Evolutionary conservation across 2,888 invertebrate genomes (phyloP), one percentile per base, ranked within the genome.

Genomic region (Hydraecia micacea): DNA sequence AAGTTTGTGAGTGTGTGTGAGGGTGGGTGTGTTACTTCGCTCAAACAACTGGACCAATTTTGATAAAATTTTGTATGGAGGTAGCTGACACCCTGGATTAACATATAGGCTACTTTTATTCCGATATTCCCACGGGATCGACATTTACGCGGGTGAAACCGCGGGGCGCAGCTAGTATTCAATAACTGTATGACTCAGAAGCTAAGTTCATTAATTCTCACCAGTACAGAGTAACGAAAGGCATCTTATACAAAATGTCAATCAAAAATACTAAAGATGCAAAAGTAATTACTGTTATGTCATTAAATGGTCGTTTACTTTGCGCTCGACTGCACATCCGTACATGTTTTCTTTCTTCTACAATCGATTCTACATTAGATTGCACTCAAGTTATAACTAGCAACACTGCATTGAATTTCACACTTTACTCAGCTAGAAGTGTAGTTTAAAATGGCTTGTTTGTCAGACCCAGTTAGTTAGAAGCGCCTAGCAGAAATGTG

Each of bases 311-410:
- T 8, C 2, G 42, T 46, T 67, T 46, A 58, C 39, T 79, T 49
- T 60, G 36, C 5, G 39, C n/a, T 18, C 65, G 28, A 77, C 71
- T 69, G 72, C 72, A 71, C 77, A 55, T 42, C 65, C 55, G 32
- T 68, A 36, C n/a, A 36, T 42, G 67, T 66, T 69, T 32, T 63
- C 36, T 46, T 65, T 68, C 28, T 46, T 52, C 42, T 67, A 28
- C 18, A 28, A 58, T 55, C 52, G 36, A 77, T 66, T 42, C 18
- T 65, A 52, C 63, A 74, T 65, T 55, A 70, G 18, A 70, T 60
- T 79, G 73, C 70, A 82, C 70, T 78, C 36, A 75, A 28, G 15
- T 67, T 75, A 81, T 55, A 65, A 58, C 18, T 36, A 11, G 1
- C 5, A 32, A 62, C 21, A 0, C 1, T 25, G 32, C 79, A 66